Conservation (phyloP, 2,888 invertebrate genomes). For the Calameuta pallipes region DNA sequence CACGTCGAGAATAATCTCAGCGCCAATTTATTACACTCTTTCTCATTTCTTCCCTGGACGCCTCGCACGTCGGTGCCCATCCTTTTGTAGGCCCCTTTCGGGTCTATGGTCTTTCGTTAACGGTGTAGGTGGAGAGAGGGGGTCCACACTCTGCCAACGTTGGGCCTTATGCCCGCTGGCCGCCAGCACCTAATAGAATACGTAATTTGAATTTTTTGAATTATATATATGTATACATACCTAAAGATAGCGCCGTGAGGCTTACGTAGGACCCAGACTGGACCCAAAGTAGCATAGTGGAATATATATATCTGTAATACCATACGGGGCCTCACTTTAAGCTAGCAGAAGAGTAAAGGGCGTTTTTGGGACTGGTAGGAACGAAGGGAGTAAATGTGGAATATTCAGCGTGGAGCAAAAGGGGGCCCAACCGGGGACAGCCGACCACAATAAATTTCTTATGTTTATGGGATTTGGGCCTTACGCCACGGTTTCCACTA, state of each 20-base stretch:
- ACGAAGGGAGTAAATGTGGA: no score
- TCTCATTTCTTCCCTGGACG: slow-evolving; percentile 59
- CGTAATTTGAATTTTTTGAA: slow-evolving; percentile 58
- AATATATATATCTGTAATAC: no score
- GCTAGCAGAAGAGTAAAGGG: no score
- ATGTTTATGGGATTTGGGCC: slow-evolving; percentile 44
- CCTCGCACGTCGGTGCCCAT: slow-evolving; percentile 33
- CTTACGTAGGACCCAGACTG: no score
- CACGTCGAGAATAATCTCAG: slow-evolving; percentile 66
- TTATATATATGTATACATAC: slow-evolving; percentile 17
- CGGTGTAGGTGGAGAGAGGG: slow-evolving; percentile 6
- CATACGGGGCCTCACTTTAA: no score
- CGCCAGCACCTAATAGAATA: slow-evolving; percentile 60
- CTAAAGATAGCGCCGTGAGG: neutral
- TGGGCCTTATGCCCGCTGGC: slow-evolving; percentile 20
- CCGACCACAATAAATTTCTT: slow-evolving; percentile 47
- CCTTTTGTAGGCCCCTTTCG: slow-evolving; percentile 39
- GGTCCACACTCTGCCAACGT: slow-evolving; percentile 16
- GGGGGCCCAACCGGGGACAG: slow-evolving; percentile 12
- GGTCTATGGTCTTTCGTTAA: slow-evolving; percentile 4
- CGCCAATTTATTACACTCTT: slow-evolving; percentile 67
- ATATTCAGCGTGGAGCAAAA: no score
- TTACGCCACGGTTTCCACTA: neutral
- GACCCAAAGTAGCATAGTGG: no score
- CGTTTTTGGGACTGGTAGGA: no score